Evolutionary conservation across 2,797 vertebrate genomes (phyloP), one percentile per base, ranked within the genome.

Genomic region (Sebastes hubbsi): DNA sequence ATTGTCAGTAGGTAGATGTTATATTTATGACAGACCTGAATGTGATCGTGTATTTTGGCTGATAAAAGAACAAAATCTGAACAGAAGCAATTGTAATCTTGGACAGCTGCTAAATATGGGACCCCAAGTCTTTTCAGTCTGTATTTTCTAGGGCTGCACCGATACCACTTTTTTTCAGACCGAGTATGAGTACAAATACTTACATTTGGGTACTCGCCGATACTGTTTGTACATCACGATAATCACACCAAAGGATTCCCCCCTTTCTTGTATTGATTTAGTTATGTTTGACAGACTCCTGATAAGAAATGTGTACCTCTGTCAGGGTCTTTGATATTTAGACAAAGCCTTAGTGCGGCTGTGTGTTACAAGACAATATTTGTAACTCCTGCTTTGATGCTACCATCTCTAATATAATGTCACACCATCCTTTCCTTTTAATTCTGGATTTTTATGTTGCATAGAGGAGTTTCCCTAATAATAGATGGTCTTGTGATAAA

Each of bases 281-380:
- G 42, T 52, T 32, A 65, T 61, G 34, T 62, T 30, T 68, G 55
- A 63, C 36, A 64, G 7, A 80, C 52, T 34, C 72, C 32, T 64
- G 62, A 76, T 49, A 68, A 72, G 10, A 68, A 72, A 68, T 27
- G 22, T 72, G 66, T 22, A 38, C 32, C 25, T 64, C 29, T 69
- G 32, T 36, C 34, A 49, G n/a, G 20, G 6, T 42, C 38, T 75
- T 22, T 61, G 8, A 68, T 32, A 58, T 63, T 62, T 24, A 64
- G 6, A 55, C 22, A 61, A 58, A 75, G 30, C 52, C 24, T 67
- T n/a, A 62, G 13, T 5, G 9, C 32, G 49, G 3, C 38, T 60
- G 8, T 6, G 12, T n/a, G n/a, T 46, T 36, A 46, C n/a, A 64
- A 30, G 5, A 52, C 22, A 18, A 24, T 59, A 27, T 54, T 30